Percentiles rank a stretch among this genome's conserved stretches.
These are phyloP conservation scores for Leucophora obtusa DNA, from an alignment of 2,888 invertebrate species.

Conservation along the genomic window DNA sequence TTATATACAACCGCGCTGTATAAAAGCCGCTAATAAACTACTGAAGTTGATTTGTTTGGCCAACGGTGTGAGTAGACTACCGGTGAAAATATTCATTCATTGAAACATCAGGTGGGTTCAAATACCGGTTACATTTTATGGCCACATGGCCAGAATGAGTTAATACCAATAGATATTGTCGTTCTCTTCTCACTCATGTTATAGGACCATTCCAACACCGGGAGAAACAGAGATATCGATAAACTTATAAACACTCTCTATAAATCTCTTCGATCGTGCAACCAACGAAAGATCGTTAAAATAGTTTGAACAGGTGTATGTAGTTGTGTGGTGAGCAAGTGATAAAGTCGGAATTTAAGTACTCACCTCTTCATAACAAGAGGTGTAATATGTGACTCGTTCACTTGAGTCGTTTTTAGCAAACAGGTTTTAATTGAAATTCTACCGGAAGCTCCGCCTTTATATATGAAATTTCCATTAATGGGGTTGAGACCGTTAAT, in stretches of 20 bases:
- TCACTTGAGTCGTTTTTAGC: neutral
- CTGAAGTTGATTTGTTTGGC: conserved; percentile 50
- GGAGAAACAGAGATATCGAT: neutral
- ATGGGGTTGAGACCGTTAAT: conserved; percentile 34
- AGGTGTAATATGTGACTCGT: neutral
- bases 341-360: neutral
- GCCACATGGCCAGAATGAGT: neutral
- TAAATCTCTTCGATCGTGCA: conserved; percentile 31
- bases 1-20: conserved; percentile 64
- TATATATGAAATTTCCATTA: conserved; percentile 14
- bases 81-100: conserved; percentile 57
- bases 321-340: neutral
- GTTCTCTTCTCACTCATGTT: conserved; percentile 27
- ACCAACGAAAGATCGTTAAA: conserved; percentile 46
- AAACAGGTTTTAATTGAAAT: conserved; percentile 2
- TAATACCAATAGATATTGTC: neutral
- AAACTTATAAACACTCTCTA: neutral
- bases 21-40: conserved; percentile 66
- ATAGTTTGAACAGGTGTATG: conserved; percentile 32
- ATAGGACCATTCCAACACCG: neutral
- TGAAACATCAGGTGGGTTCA: conserved; percentile 50
- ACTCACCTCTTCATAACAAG: neutral
- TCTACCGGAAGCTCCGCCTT: conserved; percentile 62
- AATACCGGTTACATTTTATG: conserved; percentile 55
- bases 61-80: conserved; percentile 61